Conservation (phyloP, 1,140 invertebrate species). For the Hormaphis cornu region DNA sequence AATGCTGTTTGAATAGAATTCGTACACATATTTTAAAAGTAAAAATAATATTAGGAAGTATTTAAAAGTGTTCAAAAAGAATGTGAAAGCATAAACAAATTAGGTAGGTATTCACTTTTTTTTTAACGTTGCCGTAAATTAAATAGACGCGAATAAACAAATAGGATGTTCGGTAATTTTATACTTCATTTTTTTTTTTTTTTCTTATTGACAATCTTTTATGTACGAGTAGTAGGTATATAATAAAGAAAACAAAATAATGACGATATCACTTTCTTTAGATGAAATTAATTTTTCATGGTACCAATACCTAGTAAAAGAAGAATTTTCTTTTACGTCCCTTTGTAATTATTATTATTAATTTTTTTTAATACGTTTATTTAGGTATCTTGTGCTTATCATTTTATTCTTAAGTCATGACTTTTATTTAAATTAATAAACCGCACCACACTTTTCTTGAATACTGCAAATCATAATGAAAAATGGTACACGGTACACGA, state of each 20-base stretch:
- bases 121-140: neutral
- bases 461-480: too few relatives aligned
- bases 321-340: neutral
- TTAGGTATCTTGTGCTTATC: too few relatives aligned
- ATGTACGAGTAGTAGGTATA: too few relatives aligned
- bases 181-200: neutral
- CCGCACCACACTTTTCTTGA: too few relatives aligned
- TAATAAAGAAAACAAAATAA: neutral
- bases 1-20: too few relatives aligned
- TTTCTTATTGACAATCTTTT: neutral
- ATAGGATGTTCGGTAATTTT: constrained; percentile 3
- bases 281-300: neutral
- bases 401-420: too few relatives aligned
- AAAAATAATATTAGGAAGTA: too few relatives aligned
- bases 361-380: too few relatives aligned
- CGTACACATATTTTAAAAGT: too few relatives aligned
- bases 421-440: too few relatives aligned
- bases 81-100: constrained; percentile 14
- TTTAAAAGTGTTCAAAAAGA: neutral
- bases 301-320: neutral
- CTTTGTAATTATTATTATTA: neutral
- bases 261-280: neutral
- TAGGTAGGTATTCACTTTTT: neutral
- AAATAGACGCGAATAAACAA: neutral
- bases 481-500: too few relatives aligned